These are phyloP conservation scores for Plusia festucae DNA, from an alignment of 2,888 invertebrate genomes.

Conservation along the genomic window DNA sequence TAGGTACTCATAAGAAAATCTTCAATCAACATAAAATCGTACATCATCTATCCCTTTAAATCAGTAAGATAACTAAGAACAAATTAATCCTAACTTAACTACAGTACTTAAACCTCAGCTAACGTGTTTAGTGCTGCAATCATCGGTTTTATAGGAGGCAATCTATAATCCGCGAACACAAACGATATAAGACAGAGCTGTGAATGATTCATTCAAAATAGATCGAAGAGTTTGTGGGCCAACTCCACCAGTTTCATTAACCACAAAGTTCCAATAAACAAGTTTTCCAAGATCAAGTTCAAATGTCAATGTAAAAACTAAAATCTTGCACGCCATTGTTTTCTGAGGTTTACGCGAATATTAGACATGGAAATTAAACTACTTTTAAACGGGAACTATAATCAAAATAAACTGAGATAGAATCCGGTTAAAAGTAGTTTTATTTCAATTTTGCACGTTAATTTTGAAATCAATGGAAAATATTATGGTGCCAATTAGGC, in stretches of 20 bases:
- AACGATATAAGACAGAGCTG: constrained; percentile 15
- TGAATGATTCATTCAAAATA: constrained; percentile 55
- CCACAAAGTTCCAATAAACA: background rate
- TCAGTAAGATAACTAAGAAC: background rate
- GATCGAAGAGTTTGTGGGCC: constrained; percentile 32
- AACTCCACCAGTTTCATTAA: background rate
- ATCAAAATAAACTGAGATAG: too few relatives aligned
- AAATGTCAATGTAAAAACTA: too few relatives aligned
- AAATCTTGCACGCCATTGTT: too few relatives aligned
- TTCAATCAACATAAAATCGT: background rate
- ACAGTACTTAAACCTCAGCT: background rate
- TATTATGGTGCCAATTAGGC: too few relatives aligned
- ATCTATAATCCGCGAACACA: background rate
- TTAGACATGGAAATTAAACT: too few relatives aligned
- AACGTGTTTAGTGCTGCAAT: constrained; percentile 16
- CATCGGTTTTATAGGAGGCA: constrained; percentile 11
- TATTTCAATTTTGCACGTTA: too few relatives aligned
- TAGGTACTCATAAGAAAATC: background rate
- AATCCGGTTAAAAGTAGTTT: too few relatives aligned
- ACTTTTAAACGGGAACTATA: too few relatives aligned
- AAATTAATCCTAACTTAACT: background rate
- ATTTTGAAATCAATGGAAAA: too few relatives aligned
- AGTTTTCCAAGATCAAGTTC: background rate
- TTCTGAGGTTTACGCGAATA: too few relatives aligned
- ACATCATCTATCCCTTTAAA: background rate